A percentile compares a stretch with the other conserved stretches of the same genome.
Conservation (phyloP, 2,113 vertebrate genomes). For the Hiodon alosoides region DNA sequence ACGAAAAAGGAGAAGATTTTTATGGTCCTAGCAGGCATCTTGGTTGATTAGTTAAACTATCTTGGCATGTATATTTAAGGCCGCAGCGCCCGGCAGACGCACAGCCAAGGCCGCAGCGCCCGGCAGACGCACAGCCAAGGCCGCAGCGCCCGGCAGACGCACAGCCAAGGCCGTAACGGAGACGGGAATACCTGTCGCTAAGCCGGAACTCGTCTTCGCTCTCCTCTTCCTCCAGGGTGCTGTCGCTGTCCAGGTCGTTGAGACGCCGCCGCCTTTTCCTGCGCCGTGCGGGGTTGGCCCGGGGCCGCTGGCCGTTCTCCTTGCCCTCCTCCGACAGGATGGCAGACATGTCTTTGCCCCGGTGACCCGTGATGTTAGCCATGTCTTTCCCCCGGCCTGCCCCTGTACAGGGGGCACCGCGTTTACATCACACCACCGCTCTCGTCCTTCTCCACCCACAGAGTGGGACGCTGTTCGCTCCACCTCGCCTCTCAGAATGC, state of each 20-base stretch:
- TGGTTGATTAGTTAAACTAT: no score
- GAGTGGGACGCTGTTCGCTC: neutral
- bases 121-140: neutral
- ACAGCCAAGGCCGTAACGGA: neutral
- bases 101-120: neutral
- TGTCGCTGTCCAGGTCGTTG: constrained; percentile 93
- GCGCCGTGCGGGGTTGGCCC: constrained; percentile 56
- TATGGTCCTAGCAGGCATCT: no score
- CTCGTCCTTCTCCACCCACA: neutral
- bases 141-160: neutral
- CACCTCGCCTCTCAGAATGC: neutral
- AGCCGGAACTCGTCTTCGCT: constrained; percentile 94
- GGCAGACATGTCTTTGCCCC: constrained; percentile 91
- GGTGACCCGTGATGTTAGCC: constrained; percentile 90
- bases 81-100: neutral
- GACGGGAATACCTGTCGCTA: constrained; percentile 77
- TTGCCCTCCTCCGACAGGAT: constrained; percentile 88
- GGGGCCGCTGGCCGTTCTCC: constrained; percentile 76
- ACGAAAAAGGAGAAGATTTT: neutral
- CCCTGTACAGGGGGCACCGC: constrained; percentile 53
- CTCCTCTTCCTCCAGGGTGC: constrained; percentile 89
- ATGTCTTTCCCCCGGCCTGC: constrained; percentile 94
- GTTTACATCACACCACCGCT: neutral
- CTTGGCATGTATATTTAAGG: no score
- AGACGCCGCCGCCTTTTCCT: constrained; percentile 89